phyloP scores from a whole-genome alignment of 2,888 invertebrate species.

The Melipona beecheii region DNA sequence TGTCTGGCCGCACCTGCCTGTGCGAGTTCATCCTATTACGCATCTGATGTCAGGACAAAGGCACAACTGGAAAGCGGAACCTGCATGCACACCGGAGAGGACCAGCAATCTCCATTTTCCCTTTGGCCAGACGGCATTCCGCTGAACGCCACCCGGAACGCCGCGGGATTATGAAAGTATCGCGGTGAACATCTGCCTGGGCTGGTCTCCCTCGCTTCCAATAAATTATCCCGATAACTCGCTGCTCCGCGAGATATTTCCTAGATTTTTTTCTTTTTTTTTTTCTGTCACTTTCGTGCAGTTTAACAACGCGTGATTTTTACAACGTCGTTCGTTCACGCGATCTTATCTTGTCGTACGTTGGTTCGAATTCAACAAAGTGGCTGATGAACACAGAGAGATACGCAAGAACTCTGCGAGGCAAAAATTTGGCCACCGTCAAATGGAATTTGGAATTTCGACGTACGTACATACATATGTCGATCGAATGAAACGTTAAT shows the following conservation, averaged over 20 bases:
- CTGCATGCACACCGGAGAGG: slow-evolving; percentile 50
- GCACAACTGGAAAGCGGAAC: slow-evolving; percentile 62
- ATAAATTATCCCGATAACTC: slow-evolving; percentile 17
- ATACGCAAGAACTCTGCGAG: no score
- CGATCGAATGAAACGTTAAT: no score
- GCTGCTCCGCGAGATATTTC: background rate
- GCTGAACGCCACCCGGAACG: background rate
- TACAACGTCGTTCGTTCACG: no score
- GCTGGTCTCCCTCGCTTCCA: background rate
- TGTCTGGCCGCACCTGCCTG: slow-evolving; percentile 55
- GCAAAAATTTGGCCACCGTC: no score
- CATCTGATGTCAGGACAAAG: slow-evolving; percentile 67
- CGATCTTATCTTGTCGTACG: no score
- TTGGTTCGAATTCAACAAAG: no score
- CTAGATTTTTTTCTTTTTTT: no score
- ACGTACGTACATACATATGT: no score
- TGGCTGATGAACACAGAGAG: no score
- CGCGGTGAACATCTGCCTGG: slow-evolving; percentile 4
- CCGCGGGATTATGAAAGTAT: slow-evolving; percentile 45
- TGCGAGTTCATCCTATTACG: slow-evolving; percentile 66
- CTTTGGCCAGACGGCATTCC: slow-evolving; percentile 37
- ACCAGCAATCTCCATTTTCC: slow-evolving; percentile 44
- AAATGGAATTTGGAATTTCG: no score
- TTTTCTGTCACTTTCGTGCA: no score
- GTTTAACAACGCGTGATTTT: no score